phyloP scores from a whole-genome alignment of 2,888 invertebrate species.

The Arrhopalites spinosus region DNA sequence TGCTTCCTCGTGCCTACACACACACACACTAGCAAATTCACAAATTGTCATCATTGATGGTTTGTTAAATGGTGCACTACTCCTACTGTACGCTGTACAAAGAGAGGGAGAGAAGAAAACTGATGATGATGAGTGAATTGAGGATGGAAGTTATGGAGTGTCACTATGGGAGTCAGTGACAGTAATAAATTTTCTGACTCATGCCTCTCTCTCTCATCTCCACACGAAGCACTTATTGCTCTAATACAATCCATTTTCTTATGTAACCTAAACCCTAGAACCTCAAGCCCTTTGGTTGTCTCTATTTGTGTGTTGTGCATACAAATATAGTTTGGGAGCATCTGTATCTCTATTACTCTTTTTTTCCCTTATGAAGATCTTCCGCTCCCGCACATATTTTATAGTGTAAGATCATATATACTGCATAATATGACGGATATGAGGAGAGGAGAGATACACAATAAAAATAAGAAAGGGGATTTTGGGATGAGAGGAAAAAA shows the following conservation, averaged over 20 bases:
- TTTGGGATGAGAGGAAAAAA: background rate
- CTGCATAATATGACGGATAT: too few relatives aligned
- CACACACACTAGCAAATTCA: too few relatives aligned
- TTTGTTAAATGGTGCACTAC: background rate
- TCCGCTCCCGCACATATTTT: too few relatives aligned
- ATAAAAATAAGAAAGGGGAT: too few relatives aligned
- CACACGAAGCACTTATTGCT: conserved; percentile 12
- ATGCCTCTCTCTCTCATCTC: conserved; percentile 24
- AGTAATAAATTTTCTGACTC: conserved; percentile 42
- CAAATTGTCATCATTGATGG: background rate
- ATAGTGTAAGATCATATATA: too few relatives aligned
- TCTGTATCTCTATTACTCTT: too few relatives aligned
- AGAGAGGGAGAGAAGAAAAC: background rate
- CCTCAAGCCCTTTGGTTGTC: background rate
- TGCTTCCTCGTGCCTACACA: too few relatives aligned
- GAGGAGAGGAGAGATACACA: too few relatives aligned
- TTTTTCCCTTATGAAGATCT: too few relatives aligned
- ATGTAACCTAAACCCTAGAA: conserved; percentile 19
- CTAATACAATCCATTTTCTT: conserved; percentile 1
- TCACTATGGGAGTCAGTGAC: conserved; percentile 34
- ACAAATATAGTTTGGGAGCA: too few relatives aligned
- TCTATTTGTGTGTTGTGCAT: background rate
- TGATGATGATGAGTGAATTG: background rate
- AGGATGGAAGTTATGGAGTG: conserved; percentile 2
- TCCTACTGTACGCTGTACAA: background rate